A percentile compares a stretch with the other conserved stretches of the same genome.
Conservation (phyloP, 2,113 vertebrate species). For the Herpetotheres cachinnans region DNA sequence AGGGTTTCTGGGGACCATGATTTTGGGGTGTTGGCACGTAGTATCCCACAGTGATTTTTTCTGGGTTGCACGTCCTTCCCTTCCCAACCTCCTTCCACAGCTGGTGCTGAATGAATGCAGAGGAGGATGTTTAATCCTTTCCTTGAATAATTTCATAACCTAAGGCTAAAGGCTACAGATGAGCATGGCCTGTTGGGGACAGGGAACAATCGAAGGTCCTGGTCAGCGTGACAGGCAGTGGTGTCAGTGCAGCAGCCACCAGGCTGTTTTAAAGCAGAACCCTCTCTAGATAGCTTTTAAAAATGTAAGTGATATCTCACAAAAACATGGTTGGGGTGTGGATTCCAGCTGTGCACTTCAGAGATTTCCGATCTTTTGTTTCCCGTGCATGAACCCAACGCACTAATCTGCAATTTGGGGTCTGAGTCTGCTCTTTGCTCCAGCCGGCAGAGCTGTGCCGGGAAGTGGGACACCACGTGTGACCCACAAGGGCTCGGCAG, state of each 20-base stretch:
- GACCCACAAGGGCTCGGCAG: background rate
- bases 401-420: slow-evolving; percentile 50
- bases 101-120: slow-evolving; percentile 9
- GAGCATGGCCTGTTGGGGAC: background rate
- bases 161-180: slow-evolving; percentile 29
- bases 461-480: slow-evolving; percentile 48
- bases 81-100: slow-evolving; percentile 28
- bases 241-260: background rate
- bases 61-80: background rate
- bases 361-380: slow-evolving; percentile 65
- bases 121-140: slow-evolving; percentile 20
- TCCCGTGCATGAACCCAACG: slow-evolving; percentile 40
- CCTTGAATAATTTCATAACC: slow-evolving; percentile 27
- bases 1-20: background rate
- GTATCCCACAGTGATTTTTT: background rate
- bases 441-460: slow-evolving; percentile 12
- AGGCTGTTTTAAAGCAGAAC: slow-evolving; percentile 39
- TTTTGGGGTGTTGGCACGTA: background rate
- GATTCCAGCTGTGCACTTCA: slow-evolving; percentile 66
- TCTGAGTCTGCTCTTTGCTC: slow-evolving; percentile 54
- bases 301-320: slow-evolving; percentile 51
- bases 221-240: background rate
- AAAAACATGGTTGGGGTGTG: slow-evolving; percentile 34
- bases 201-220: background rate
- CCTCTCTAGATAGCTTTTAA: slow-evolving; percentile 61